Evolutionary conservation across 2,113 vertebrate species (phyloP), one percentile per base, ranked within the genome.

Genomic region (Engystomops pustulosus): DNA sequence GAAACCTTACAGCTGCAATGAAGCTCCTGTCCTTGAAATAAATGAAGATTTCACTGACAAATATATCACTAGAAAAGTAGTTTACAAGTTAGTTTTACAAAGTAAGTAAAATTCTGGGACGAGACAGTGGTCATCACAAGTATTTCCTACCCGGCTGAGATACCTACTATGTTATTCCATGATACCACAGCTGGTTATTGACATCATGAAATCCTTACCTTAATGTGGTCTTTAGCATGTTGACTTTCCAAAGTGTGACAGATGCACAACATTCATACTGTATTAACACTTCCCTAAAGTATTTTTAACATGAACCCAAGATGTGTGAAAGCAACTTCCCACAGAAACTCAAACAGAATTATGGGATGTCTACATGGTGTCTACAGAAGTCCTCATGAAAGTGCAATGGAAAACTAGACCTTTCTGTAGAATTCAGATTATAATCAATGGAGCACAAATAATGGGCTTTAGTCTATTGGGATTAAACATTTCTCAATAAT

Each of bases 91-190:
- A 12, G 25, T 10, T 32, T 3, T 1, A 32, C 36, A 34, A 47
- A 49, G 47, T 80, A 30, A 68, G 4, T 27, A 49, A 58, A 68
- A 49, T 32, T 25, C 44, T 68, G 27, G 62, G 25, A n/a, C n/a
- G n/a, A n/a, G n/a, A n/a, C n/a, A n/a, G 23, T 47, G 27, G 78
- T 79, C 77, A 65, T 45, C 58, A 34, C 36, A 68, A 80, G 36
- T 11, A 53, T 70, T 70, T 81, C 32, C 79, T 53, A 32, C 15
- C 15, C 4, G 44, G 41, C 70, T 47, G 70, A 15, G 41, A 25
- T 47, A 23, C 41, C 70, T 30, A 41, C 5, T 45, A 23, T 71
- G 36, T 25, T 23, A n/a, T 44, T 38, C n/a, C 25, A 3, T 3
- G 5, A 78, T 38, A 60, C 34, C 47, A 17, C 23, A 32, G 11